These are phyloP conservation scores for Pimephales promelas DNA, from an alignment of 2,113 vertebrate genomes.

Conservation along the genomic window DNA sequence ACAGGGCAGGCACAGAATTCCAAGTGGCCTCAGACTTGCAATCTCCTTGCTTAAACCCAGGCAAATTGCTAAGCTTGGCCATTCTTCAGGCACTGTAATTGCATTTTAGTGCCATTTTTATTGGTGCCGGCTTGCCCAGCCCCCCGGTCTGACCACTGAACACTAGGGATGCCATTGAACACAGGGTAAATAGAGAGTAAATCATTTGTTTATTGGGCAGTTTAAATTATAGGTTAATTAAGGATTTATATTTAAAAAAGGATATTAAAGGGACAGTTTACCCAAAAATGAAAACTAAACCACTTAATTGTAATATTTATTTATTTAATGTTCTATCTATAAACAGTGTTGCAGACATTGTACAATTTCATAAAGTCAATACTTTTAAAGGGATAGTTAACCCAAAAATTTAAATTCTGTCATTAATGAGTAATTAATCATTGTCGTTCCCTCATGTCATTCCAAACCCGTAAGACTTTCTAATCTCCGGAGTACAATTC, in stretches of 20 bases:
- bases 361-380: background rate
- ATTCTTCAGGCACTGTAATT: constrained; percentile 35
- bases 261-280: too few relatives aligned
- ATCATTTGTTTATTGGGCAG: constrained; percentile 4
- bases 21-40: constrained; percentile 37
- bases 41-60: constrained; percentile 23
- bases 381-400: too few relatives aligned
- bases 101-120: constrained; percentile 44
- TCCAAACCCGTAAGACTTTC: too few relatives aligned
- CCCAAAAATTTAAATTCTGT: too few relatives aligned
- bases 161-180: background rate
- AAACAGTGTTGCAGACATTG: background rate
- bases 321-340: background rate
- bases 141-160: background rate
- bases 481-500: too few relatives aligned
- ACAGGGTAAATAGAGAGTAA: constrained; percentile 18
- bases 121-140: constrained; percentile 34
- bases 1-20: constrained; percentile 25
- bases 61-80: constrained; percentile 39
- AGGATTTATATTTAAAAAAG: background rate
- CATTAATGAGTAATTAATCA: too few relatives aligned
- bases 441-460: too few relatives aligned
- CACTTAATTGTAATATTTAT: background rate
- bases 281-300: background rate
- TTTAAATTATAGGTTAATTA: constrained; percentile 21